These are phyloP conservation scores for Parapristionchus giblindavisi DNA, from an alignment of 2,888 invertebrate genomes.

Conservation along the genomic window DNA sequence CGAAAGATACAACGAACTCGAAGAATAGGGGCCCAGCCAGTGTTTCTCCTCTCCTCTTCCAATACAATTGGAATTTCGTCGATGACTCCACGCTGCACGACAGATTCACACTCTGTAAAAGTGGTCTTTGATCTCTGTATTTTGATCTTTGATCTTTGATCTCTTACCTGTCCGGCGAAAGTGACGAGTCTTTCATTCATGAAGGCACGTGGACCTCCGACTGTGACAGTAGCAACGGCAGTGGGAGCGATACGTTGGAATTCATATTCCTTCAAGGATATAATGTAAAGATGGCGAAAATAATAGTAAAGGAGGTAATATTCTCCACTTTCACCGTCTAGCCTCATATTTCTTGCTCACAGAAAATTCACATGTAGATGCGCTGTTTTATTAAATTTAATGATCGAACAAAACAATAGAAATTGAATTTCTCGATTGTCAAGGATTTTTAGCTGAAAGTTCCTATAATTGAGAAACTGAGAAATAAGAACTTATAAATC, in stretches of 20 bases:
- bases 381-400: not conserved
- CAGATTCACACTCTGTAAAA: constrained; percentile 73
- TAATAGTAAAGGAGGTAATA: too few relatives aligned
- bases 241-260: constrained; percentile 78
- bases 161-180: constrained; percentile 46
- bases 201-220: constrained; percentile 64
- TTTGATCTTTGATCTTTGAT: too few relatives aligned
- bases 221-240: constrained; percentile 78
- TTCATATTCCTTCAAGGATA: constrained; percentile 75
- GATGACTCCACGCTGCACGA: constrained; percentile 77
- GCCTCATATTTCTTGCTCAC: not conserved
- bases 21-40: constrained; percentile 71
- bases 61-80: constrained; percentile 76
- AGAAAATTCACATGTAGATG: not conserved
- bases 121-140: not conserved
- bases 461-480: too few relatives aligned
- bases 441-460: too few relatives aligned
- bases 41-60: constrained; percentile 71
- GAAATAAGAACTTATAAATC: too few relatives aligned
- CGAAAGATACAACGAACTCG: constrained; percentile 67
- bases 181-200: constrained; percentile 57
- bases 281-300: too few relatives aligned
- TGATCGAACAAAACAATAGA: too few relatives aligned
- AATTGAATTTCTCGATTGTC: too few relatives aligned
- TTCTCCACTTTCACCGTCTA: too few relatives aligned